Percentiles rank a stretch among this genome's conserved stretches.
phyloP scores from a whole-genome alignment of 2,888 invertebrate genomes.

The Temnothorax rugatulus region DNA sequence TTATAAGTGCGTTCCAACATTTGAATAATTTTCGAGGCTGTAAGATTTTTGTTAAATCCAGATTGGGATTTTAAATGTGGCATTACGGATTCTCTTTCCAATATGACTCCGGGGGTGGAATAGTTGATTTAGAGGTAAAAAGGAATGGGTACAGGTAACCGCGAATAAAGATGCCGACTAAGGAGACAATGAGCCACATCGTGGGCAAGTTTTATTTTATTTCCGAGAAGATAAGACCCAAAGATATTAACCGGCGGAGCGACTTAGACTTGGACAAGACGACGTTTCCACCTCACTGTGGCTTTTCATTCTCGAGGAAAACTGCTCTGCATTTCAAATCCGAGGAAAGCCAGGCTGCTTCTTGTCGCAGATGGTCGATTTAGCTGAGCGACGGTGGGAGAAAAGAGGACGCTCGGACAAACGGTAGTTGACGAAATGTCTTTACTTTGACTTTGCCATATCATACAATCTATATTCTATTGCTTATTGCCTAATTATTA shows the following conservation, averaged over 20 bases:
- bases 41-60: slow-evolving; percentile 34
- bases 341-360: slow-evolving; percentile 71
- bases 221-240: slow-evolving; percentile 41
- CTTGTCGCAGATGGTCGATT: slow-evolving; percentile 74
- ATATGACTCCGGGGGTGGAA: slow-evolving; percentile 1
- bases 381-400: slow-evolving; percentile 52
- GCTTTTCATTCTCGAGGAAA: slow-evolving; percentile 65
- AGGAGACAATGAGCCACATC: slow-evolving; percentile 49
- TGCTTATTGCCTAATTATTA: background rate
- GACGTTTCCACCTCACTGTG: slow-evolving; percentile 68
- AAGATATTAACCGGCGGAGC: slow-evolving; percentile 51
- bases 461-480: background rate
- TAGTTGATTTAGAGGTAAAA: slow-evolving; percentile 34
- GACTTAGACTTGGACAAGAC: slow-evolving; percentile 65
- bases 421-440: slow-evolving; percentile 25
- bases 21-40: slow-evolving; percentile 26
- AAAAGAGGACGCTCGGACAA: slow-evolving; percentile 58
- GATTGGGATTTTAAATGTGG: slow-evolving; percentile 31
- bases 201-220: slow-evolving; percentile 48
- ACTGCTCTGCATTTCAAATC: slow-evolving; percentile 76
- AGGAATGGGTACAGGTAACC: background rate
- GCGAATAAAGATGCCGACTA: slow-evolving; percentile 45
- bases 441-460: slow-evolving; percentile 28
- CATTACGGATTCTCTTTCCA: slow-evolving; percentile 31
- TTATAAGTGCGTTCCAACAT: slow-evolving; percentile 7